These are phyloP conservation scores for Thinocorus orbignyianus DNA, from an alignment of 2,113 vertebrate genomes.

Conservation along the genomic window DNA sequence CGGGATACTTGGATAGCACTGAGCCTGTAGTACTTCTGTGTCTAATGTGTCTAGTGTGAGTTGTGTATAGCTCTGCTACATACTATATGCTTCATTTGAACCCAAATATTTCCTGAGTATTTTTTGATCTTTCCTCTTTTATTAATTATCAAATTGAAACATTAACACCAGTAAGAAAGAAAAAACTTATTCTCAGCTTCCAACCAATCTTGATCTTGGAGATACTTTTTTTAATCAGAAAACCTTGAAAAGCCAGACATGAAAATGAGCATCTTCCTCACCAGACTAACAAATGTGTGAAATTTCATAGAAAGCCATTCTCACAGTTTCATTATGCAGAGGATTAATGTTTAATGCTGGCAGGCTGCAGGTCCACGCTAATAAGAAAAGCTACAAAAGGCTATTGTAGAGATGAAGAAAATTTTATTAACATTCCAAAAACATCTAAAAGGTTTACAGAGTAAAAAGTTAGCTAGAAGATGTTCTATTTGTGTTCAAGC, in stretches of 20 bases:
- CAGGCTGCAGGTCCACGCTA: constrained; percentile 49
- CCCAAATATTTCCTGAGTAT: not conserved
- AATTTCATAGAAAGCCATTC: constrained; percentile 66
- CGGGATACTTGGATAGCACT: not conserved
- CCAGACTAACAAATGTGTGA: constrained; percentile 55
- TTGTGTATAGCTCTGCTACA: not conserved
- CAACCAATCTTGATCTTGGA: not conserved
- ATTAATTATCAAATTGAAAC: not conserved
- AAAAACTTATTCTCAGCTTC: not conserved
- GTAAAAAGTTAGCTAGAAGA: constrained; percentile 32
- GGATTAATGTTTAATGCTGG: constrained; percentile 68
- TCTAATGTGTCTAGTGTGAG: not conserved
- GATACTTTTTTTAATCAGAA: constrained; percentile 4
- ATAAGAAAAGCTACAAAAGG: constrained; percentile 62
- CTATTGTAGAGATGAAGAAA: constrained; percentile 44
- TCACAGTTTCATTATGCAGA: constrained; percentile 62
- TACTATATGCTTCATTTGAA: not conserved
- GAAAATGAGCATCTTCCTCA: constrained; percentile 64
- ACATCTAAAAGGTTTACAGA: constrained; percentile 39
- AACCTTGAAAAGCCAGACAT: constrained; percentile 15
- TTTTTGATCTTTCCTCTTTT: not conserved
- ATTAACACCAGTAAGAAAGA: not conserved
- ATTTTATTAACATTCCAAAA: constrained; percentile 66
- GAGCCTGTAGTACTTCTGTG: not conserved
- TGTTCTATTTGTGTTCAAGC: constrained; percentile 42